These are phyloP conservation scores for Arctocebus calabarensis DNA, from an alignment of 2,797 vertebrate species.

Conservation along the genomic window DNA sequence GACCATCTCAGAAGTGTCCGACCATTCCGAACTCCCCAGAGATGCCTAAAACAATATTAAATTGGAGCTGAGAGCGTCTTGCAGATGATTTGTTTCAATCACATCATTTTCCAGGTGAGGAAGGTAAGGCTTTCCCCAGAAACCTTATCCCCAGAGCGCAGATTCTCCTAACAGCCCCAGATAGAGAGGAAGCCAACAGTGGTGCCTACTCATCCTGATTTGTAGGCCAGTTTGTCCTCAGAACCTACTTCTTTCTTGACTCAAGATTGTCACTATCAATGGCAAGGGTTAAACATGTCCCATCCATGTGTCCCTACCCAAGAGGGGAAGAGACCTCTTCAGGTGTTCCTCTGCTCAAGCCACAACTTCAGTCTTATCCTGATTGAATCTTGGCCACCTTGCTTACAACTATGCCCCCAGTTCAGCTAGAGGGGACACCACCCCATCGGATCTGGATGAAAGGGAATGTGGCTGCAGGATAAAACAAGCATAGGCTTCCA, in stretches of 20 bases:
- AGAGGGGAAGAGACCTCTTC: not conserved
- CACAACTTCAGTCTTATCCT: not conserved
- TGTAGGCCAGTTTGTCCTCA: not conserved
- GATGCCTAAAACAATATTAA: not conserved
- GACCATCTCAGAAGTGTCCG: not conserved
- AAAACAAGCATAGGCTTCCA: not conserved
- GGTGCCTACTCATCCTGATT: not conserved
- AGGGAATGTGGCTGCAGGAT: not conserved
- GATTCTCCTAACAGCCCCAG: not conserved
- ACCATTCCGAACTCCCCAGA: slow-evolving; percentile 3
- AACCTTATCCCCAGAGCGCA: not conserved
- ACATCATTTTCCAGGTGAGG: slow-evolving; percentile 2
- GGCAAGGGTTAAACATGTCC: not conserved
- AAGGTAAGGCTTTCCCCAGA: not conserved
- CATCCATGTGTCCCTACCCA: too few species aligned
- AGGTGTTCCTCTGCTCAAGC: not conserved
- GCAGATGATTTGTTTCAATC: not conserved
- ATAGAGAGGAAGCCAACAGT: not conserved
- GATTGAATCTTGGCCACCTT: not conserved
- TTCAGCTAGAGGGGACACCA: not conserved
- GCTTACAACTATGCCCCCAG: not conserved
- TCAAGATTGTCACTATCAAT: not conserved
- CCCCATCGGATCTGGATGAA: not conserved
- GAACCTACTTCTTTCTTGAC: not conserved
- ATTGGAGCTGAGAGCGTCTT: not conserved